A percentile compares a stretch with the other conserved stretches of the same genome.
These are phyloP conservation scores for Drosophila nebulosa DNA, from an alignment of 1,140 invertebrate genomes.

Conservation along the genomic window DNA sequence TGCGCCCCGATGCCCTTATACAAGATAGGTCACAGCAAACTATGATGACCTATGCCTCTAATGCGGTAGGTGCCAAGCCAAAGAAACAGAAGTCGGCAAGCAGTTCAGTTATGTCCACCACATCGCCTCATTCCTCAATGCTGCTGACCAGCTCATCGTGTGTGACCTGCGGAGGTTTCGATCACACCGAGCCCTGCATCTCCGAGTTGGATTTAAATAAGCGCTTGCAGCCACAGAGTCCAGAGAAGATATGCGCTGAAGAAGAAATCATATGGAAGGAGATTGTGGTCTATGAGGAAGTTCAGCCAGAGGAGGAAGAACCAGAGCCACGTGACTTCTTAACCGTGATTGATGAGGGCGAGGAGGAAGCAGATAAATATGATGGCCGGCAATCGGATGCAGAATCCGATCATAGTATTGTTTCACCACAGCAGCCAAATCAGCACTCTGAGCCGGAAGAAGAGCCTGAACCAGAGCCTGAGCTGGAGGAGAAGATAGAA, in stretches of 20 bases:
- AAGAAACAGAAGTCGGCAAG: slow-evolving; percentile 17
- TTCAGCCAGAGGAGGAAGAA: slow-evolving; percentile 76
- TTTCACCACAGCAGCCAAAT: not conserved
- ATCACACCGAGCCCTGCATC: slow-evolving; percentile 31
- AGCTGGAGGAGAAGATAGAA: slow-evolving; percentile 48
- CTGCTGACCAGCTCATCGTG: slow-evolving; percentile 63
- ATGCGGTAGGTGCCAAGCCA: slow-evolving; percentile 17
- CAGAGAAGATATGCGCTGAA: slow-evolving; percentile 47
- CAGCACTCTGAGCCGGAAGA: slow-evolving; percentile 51
- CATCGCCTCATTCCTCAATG: slow-evolving; percentile 48
- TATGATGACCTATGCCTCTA: slow-evolving; percentile 30
- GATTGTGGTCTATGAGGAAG: slow-evolving; percentile 59
- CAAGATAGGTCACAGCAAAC: slow-evolving; percentile 58
- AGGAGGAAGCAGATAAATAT: not conserved
- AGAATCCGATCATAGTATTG: slow-evolving; percentile 25
- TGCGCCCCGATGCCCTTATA: slow-evolving; percentile 23
- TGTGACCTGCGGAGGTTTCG: slow-evolving; percentile 66
- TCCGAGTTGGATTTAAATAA: slow-evolving; percentile 52
- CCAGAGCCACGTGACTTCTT: slow-evolving; percentile 11
- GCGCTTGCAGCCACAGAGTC: slow-evolving; percentile 39
- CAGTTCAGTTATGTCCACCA: slow-evolving; percentile 27
- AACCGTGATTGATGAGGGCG: not conserved
- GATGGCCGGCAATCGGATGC: slow-evolving; percentile 1
- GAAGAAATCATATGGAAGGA: slow-evolving; percentile 68
- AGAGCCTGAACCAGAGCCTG: slow-evolving; percentile 48